Base-by-base conservation (phyloP, 2,888 invertebrate species). In the Mythimna pallens region DNA sequence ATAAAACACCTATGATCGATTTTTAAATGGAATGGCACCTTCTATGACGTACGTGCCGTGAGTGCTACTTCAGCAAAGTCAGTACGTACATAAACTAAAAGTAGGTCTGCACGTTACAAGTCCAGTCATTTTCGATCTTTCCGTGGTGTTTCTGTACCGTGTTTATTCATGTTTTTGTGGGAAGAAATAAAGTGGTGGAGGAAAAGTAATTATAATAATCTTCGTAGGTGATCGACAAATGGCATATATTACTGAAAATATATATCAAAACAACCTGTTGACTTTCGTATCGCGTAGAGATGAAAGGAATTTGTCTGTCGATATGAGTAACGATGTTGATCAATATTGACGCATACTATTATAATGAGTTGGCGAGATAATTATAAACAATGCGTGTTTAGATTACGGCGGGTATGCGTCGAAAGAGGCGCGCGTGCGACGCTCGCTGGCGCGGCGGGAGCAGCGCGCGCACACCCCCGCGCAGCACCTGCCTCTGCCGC, bases 381-480 rank as follows among this genome's bases (percentile, higher is more conserved):
- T 73, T 64, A 70, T 81, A 74, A 75, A 67, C 65, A 76, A 72
- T 78, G 61, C 76, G 50, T 76, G 83, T 84, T 70, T 88, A 96
- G 96, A 96, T 86, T 96, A 96, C 86, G 95, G 95, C 83, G 93
- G 92, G 67, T 96, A 96, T 88, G 94, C 94, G 83, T 87, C 94
- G 75, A 96, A 96, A 84, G 96, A 96, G 81, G 89, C 93, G 78
- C 95, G 96, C 78, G 91, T 93, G 81, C 94, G 96, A 47, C 93
- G 96, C 36, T 87, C 93, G 40, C 80, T 94, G 70, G 91, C 94
- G 52, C 92, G 96, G 61, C 89, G 95, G 63, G 96, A 96, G 80
- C 93, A 93, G 86, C 94, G 96, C 63, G 89, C 93, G 59, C 93
- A 92, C 54, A 89, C 92, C 59, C 92, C 95, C 52, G 86, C 92